Percentiles rank a stretch among this genome's conserved stretches.
These are phyloP conservation scores for Monarcha castaneiventris DNA, from an alignment of 2,113 vertebrate genomes.

Conservation along the genomic window DNA sequence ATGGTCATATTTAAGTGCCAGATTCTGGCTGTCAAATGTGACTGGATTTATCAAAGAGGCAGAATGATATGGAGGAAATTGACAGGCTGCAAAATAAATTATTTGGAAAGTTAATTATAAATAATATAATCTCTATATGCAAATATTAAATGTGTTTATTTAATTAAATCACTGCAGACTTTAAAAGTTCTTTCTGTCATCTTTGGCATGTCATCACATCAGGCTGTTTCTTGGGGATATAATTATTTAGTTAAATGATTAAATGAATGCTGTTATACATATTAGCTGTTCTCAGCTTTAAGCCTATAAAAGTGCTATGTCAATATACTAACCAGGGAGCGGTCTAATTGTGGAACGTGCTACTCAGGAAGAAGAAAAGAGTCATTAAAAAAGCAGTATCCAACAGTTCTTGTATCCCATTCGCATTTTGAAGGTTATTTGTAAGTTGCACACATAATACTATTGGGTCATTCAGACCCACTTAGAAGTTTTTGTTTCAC, in stretches of 20 bases:
- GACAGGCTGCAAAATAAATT: slow-evolving; percentile 36
- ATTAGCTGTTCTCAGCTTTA: slow-evolving; percentile 12
- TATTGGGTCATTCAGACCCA: background rate
- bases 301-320: background rate
- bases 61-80: slow-evolving; percentile 3
- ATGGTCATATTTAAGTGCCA: slow-evolving; percentile 48
- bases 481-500: background rate
- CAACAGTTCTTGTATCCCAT: background rate
- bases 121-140: slow-evolving; percentile 52
- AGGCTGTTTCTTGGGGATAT: slow-evolving; percentile 33
- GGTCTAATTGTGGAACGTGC: background rate
- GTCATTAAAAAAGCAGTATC: background rate
- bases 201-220: slow-evolving; percentile 21
- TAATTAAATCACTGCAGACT: slow-evolving; percentile 57
- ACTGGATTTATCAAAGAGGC: slow-evolving; percentile 42
- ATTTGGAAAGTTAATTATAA: slow-evolving; percentile 62
- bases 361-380: background rate
- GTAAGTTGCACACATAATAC: background rate
- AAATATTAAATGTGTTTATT: slow-evolving; percentile 56
- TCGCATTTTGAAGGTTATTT: background rate
- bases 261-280: slow-evolving; percentile 28
- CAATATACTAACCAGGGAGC: background rate
- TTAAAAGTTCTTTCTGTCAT: slow-evolving; percentile 36
- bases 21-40: slow-evolving; percentile 27
- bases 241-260: slow-evolving; percentile 61